A percentile compares a stretch with the other conserved stretches of the same genome.
phyloP scores from a whole-genome alignment of 2,888 invertebrate species.

The Choreutis nemorana region DNA sequence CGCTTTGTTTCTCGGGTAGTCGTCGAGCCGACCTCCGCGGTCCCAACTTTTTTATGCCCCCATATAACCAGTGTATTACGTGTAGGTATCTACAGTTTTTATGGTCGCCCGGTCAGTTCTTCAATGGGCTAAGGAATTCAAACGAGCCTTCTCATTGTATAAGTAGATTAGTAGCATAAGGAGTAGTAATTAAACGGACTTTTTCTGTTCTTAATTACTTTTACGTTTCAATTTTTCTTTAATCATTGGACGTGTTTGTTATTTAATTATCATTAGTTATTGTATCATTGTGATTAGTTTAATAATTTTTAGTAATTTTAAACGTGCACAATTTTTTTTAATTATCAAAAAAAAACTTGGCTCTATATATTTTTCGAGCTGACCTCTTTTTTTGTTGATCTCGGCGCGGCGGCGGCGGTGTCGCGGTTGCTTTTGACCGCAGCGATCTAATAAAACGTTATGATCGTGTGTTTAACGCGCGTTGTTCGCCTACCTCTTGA shows the following conservation, averaged over 20 bases:
- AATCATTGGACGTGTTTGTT: no score
- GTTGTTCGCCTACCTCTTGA: slow-evolving; percentile 62
- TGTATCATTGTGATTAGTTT: no score
- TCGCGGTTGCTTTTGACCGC: slow-evolving; percentile 63
- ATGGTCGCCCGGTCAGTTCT: slow-evolving; percentile 62
- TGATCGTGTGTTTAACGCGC: slow-evolving; percentile 65
- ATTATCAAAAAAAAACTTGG: slow-evolving; percentile 19
- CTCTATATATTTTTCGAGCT: slow-evolving; percentile 59
- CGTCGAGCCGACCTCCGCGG: slow-evolving; percentile 63
- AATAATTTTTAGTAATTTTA: no score
- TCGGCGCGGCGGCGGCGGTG: slow-evolving; percentile 57
- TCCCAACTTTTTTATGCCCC: slow-evolving; percentile 62
- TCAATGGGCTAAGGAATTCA: slow-evolving; percentile 65
- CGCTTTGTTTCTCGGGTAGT: slow-evolving; percentile 66
- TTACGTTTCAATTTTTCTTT: no score
- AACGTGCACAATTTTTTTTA: not conserved
- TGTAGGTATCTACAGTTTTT: slow-evolving; percentile 65
- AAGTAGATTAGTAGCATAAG: slow-evolving; percentile 10
- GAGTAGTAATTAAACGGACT: slow-evolving; percentile 7
- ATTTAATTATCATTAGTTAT: no score
- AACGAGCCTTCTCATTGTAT: slow-evolving; percentile 57
- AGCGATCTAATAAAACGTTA: slow-evolving; percentile 66
- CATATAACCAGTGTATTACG: slow-evolving; percentile 66
- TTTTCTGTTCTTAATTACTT: no score
- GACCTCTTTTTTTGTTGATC: slow-evolving; percentile 61